Base-by-base conservation (phyloP, 2,888 invertebrate genomes). In the Apamea epomidion region DNA sequence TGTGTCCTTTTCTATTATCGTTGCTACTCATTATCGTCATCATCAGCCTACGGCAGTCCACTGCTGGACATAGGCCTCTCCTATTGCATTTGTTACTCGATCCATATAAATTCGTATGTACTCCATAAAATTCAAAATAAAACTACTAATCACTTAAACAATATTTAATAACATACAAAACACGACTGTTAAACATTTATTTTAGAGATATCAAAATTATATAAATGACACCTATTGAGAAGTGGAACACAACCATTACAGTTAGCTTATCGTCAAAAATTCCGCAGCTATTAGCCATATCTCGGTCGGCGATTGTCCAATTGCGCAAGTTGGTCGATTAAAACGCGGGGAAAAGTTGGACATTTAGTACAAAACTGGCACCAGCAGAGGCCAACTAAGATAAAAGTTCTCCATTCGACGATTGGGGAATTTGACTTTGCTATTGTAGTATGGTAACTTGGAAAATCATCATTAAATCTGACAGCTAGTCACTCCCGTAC, bases 261-360 rank as follows among this genome's bases (percentile, higher is more conserved):
- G 69, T 82, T 60, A 84, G 87, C 91, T 93, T 94, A 94, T 94
- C 93, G 84, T 88, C 88, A 90, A 92, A 92, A 93, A 93, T 92
- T 91, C 92, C 91, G 84, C 83, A 84, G 90, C 90, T 90, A 93
- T 94, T 93, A 92, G 87, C 92, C 48, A 90, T 94, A 94, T 94
- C 93, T 92, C 81, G 87, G 87, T 86, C 89, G 87, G 90, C 90
- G 91, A 94, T 94, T 93, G 92, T 94, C 91, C 93, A 93, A 94
- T 93, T 92, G 92, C 92, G 81, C 89, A 95, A 95, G 93, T 95
- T 95, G 84, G 91, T 89, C 94, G 92, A 95, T 95, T 95, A 94
- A 91, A 93, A 93, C 90, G 80, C 92, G 93, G 78, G 90, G 88
- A 87, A 91, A 92, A 94, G 92, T 93, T 92, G 85, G 89, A 91